Base-by-base conservation (phyloP, 30 jellyfish, hydroid and myxozoan genomes). In the Phacellophora camtschatica region DNA sequence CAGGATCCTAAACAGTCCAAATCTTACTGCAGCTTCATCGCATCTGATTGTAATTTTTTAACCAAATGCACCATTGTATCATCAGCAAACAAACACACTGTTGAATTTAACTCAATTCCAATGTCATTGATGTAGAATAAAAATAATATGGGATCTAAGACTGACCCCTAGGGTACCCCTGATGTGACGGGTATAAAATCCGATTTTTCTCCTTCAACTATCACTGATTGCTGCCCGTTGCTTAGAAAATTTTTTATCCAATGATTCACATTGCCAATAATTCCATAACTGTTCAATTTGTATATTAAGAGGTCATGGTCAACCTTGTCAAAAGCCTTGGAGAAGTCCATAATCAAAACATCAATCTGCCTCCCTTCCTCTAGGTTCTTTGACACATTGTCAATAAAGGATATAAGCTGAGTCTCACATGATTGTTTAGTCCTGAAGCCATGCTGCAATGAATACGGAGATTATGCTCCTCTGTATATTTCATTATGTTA, bases 261-360 rank as follows among this genome's bases (percentile, higher is more conserved):
- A 11, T 22, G 61, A 41, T 37, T 70, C 62, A 19, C 28, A 24
- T 45, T 70, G 61, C 74, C 73, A 29, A 18, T 24, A 7, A 46
- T 46, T 25, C 74, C 84, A 46, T 70, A 45, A 31, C 36, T 24
- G 84, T 45, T 24, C 45, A 70, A 45, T 45, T 41, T 70, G 50
- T 46, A 5, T 45, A 70, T 70, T 43, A 70, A 45, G 20, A 41
- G 73, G 61, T 70, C 51, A 45, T 70, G 84, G 23, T 45, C 84
- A 9, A 70, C 84, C 74, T 6, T 70, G 74, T 70, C 84, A 70
- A 70, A 70, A n/a, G n/a, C n/a, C n/a, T n/a, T n/a, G n/a, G n/a
- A n/a, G n/a, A n/a, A n/a, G n/a, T n/a, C n/a, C n/a, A n/a, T n/a
- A n/a, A n/a, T n/a, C n/a, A n/a, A n/a, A n/a, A n/a, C n/a, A n/a